phyloP scores from a whole-genome alignment of 2,797 vertebrate genomes.

The Typhlichthys subterraneus region DNA sequence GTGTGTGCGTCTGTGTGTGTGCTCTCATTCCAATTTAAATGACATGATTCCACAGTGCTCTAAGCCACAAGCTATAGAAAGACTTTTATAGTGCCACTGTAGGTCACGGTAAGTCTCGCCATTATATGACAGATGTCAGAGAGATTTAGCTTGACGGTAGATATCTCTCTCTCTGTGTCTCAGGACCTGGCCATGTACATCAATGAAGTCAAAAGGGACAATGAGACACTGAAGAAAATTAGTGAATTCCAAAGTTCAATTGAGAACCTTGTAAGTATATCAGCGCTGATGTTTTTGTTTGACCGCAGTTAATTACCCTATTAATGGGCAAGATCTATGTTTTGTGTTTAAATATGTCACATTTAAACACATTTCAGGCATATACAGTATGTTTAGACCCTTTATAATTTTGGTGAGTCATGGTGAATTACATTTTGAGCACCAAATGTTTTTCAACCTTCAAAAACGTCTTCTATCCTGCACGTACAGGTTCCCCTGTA shows the following conservation, averaged over 20 bases:
- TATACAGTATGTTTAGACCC: no score
- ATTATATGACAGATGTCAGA: constrained; percentile 47
- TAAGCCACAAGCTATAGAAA: constrained; percentile 11
- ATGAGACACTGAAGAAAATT: constrained; percentile 98
- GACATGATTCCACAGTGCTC: background rate
- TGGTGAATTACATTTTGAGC: no score
- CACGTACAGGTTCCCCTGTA: no score
- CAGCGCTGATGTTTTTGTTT: background rate
- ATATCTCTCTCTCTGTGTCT: constrained; percentile 6
- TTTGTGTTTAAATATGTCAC: no score
- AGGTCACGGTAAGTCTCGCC: constrained; percentile 14
- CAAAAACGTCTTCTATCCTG: no score
- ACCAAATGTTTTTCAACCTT: no score
- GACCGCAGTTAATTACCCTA: background rate
- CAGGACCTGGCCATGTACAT: constrained; percentile 99
- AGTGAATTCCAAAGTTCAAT: constrained; percentile 97
- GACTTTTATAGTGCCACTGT: constrained; percentile 23
- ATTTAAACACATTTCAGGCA: no score
- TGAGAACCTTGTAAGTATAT: constrained; percentile 90
- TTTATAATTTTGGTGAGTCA: no score
- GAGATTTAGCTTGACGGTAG: constrained; percentile 14
- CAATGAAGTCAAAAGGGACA: constrained; percentile 97
- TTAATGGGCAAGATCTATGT: no score
- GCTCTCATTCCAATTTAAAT: background rate
- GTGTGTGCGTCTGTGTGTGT: background rate